Percentiles rank a stretch among this genome's conserved stretches.
Evolutionary conservation across 2,797 vertebrate genomes (phyloP).

Genomic region (Poecilia wingei): DNA sequence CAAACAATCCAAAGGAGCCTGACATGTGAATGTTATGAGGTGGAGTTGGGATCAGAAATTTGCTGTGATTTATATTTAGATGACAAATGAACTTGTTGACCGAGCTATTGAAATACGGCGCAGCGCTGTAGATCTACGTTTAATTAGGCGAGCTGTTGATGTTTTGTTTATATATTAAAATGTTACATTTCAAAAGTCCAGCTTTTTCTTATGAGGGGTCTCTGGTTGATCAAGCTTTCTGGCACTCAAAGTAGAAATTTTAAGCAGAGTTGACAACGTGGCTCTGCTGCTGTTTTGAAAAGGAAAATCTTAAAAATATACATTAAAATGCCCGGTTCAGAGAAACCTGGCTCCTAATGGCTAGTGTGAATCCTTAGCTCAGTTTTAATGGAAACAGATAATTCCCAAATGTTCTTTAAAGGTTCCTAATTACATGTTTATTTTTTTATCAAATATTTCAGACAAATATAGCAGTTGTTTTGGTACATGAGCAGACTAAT

Average conservation of each 20-base stretch:
- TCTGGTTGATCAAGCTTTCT: constrained; percentile 14
- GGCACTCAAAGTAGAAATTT: constrained; percentile 10
- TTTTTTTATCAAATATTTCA: not conserved
- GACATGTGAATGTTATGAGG: constrained; percentile 25
- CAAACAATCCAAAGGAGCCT: constrained; percentile 38
- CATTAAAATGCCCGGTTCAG: constrained; percentile 10
- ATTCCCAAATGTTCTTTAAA: not conserved
- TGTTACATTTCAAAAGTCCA: constrained; percentile 17
- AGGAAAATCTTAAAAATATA: not conserved
- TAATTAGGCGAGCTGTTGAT: constrained; percentile 17
- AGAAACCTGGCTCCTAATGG: constrained; percentile 20
- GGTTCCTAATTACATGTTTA: not conserved
- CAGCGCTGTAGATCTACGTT: constrained; percentile 10
- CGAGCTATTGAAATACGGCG: constrained; percentile 13
- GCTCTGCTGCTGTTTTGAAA: constrained; percentile 11
- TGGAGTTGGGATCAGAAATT: constrained; percentile 16
- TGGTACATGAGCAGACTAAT: not conserved
- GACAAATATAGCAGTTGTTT: not conserved
- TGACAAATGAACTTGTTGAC: constrained; percentile 12
- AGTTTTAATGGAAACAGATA: not conserved
- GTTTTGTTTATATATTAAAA: constrained; percentile 21
- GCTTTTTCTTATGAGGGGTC: constrained; percentile 1
- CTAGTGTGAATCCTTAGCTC: not conserved
- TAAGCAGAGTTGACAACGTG: constrained; percentile 1
- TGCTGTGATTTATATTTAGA: constrained; percentile 41